Percentiles rank a stretch among this genome's conserved stretches.
Evolutionary conservation across 2,113 vertebrate species (phyloP).

Genomic region (Potamarius usumacintae): DNA sequence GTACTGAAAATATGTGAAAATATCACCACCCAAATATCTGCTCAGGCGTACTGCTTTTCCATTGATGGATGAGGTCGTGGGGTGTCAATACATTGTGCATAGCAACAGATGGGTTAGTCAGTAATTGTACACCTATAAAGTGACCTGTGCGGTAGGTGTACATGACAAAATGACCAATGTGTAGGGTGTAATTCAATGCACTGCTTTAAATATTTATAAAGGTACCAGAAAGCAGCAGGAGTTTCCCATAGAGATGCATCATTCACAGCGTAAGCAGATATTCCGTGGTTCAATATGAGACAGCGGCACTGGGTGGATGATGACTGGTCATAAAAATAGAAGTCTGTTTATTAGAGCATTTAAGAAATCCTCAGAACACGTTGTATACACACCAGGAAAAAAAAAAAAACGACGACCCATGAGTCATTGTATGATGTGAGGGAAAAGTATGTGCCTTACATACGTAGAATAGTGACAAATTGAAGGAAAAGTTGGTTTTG

Average conservation of each 20-base stretch:
- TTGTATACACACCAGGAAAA: too few relatives aligned
- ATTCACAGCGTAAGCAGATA: not conserved
- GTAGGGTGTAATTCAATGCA: not conserved
- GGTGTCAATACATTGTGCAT: not conserved
- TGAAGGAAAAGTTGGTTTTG: not conserved
- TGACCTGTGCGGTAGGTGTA: not conserved
- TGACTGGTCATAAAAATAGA: not conserved
- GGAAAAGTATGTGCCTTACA: too few relatives aligned
- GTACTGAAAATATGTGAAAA: too few relatives aligned
- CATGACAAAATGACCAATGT: constrained; percentile 18
- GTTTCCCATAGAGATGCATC: not conserved
- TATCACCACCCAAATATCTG: not conserved
- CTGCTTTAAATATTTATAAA: constrained; percentile 4
- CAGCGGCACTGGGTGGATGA: not conserved
- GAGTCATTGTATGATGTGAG: too few relatives aligned
- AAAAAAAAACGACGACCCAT: too few relatives aligned
- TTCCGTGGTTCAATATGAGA: not conserved
- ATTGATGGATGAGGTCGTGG: not conserved
- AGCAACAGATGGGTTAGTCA: not conserved
- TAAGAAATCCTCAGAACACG: not conserved
- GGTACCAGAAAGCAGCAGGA: not conserved
- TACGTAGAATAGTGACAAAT: too few relatives aligned
- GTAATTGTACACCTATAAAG: constrained; percentile 10
- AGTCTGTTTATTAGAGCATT: not conserved
- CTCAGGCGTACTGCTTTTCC: not conserved